phyloP scores from a whole-genome alignment of 2,113 vertebrate genomes.

The Garra rufa region DNA sequence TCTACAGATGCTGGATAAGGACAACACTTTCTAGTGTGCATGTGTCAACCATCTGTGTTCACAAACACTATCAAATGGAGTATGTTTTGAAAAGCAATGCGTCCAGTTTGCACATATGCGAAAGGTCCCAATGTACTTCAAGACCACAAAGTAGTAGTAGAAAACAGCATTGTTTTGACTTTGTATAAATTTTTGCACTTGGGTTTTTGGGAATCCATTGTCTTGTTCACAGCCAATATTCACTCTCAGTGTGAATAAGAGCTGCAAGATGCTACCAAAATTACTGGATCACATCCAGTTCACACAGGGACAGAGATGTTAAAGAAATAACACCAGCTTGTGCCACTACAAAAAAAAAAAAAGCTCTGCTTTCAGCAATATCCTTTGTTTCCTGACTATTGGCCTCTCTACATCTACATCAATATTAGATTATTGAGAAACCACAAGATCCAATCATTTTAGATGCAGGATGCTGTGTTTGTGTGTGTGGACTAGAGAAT shows the following conservation, averaged over 20 bases:
- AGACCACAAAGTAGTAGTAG: not conserved
- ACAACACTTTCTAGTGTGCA: too few relatives aligned
- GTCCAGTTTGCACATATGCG: not conserved
- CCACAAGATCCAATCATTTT: not conserved
- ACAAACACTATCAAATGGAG: too few relatives aligned
- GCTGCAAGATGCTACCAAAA: not conserved
- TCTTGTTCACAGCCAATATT: not conserved
- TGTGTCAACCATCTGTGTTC: too few relatives aligned
- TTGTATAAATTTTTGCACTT: not conserved
- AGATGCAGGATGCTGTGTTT: not conserved
- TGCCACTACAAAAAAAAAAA: not conserved
- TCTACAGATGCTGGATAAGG: not conserved
- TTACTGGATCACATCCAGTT: not conserved
- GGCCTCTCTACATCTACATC: not conserved
- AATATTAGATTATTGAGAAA: conserved; percentile 22
- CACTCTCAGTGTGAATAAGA: not conserved
- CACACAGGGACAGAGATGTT: not conserved
- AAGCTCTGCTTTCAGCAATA: not conserved
- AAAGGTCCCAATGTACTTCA: not conserved
- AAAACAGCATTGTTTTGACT: not conserved
- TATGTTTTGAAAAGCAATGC: too few relatives aligned
- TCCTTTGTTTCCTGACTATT: not conserved
- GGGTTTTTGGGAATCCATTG: not conserved
- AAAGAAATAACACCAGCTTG: conserved; percentile 17
- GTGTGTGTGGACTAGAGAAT: not conserved